phyloP scores from a whole-genome alignment of 1,140 invertebrate species.

The Mycetomoellerius zeteki region DNA sequence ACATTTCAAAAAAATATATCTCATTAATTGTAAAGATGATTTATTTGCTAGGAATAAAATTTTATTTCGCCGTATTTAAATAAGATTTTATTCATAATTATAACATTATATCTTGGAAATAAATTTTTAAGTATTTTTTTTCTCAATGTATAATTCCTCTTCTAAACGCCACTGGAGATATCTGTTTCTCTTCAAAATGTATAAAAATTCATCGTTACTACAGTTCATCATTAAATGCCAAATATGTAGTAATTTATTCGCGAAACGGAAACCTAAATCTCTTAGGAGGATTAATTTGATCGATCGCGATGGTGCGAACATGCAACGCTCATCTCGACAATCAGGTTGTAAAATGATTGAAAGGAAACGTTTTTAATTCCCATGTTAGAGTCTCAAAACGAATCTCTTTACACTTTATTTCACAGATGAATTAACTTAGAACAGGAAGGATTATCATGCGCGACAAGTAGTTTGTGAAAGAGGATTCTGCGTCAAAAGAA shows the following conservation, averaged over 20 bases:
- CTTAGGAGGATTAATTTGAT: slow-evolving; percentile 19
- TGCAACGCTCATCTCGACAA: slow-evolving; percentile 4
- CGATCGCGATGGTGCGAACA: not conserved
- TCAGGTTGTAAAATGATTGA: slow-evolving; percentile 38
- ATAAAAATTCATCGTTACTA: not conserved
- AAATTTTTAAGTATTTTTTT: too few relatives aligned
- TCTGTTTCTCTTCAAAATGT: not conserved
- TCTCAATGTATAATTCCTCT: not conserved
- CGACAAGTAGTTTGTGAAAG: slow-evolving; percentile 24
- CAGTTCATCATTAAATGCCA: not conserved
- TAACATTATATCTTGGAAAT: too few relatives aligned
- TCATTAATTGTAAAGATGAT: too few relatives aligned
- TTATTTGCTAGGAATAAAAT: too few relatives aligned
- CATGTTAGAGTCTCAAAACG: slow-evolving; percentile 19
- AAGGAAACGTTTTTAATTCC: slow-evolving; percentile 26
- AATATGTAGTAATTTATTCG: slow-evolving; percentile 15
- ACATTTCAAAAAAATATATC: too few relatives aligned
- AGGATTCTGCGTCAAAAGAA: slow-evolving; percentile 46
- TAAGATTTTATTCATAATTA: too few relatives aligned
- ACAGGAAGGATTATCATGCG: slow-evolving; percentile 53
- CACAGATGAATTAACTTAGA: slow-evolving; percentile 30
- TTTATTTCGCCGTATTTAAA: too few relatives aligned
- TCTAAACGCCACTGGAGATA: not conserved
- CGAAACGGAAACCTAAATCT: not conserved
- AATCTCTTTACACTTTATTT: slow-evolving; percentile 48